Percentiles rank a stretch among this genome's conserved stretches.
Conservation (phyloP, 2,888 invertebrate genomes). For the Hanleya hanleyi region DNA sequence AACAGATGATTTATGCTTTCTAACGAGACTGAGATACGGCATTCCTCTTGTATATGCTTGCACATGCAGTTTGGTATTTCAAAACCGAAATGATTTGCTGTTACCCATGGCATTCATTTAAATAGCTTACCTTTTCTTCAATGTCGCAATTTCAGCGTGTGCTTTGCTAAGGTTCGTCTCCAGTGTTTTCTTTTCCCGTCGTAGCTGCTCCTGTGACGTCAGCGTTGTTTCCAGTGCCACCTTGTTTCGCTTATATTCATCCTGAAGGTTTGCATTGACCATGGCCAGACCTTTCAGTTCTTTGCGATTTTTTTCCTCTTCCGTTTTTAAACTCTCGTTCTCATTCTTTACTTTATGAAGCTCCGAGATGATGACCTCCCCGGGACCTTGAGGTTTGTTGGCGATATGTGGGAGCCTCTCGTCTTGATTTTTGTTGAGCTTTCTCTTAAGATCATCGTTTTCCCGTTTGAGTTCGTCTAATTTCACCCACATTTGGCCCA, state of each 20-base stretch:
- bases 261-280: slow-evolving; percentile 48
- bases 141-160: slow-evolving; percentile 55
- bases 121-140: slow-evolving; percentile 55
- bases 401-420: slow-evolving; percentile 40
- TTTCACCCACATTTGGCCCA: slow-evolving; percentile 68
- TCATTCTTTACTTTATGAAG: slow-evolving; percentile 53
- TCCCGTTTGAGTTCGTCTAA: slow-evolving; percentile 65
- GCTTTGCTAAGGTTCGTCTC: slow-evolving; percentile 49
- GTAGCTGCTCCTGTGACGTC: slow-evolving; percentile 53
- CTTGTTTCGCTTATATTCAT: slow-evolving; percentile 60
- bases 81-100: too few species aligned
- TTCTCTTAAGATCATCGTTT: slow-evolving; percentile 58
- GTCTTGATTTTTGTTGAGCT: slow-evolving; percentile 43
- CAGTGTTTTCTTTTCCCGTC: slow-evolving; percentile 54
- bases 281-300: slow-evolving; percentile 54
- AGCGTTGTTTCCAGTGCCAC: slow-evolving; percentile 58
- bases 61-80: too few species aligned
- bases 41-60: too few species aligned
- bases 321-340: slow-evolving; percentile 48
- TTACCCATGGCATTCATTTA: too few species aligned
- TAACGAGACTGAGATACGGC: too few species aligned
- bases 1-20: too few species aligned
- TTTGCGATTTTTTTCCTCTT: slow-evolving; percentile 54
- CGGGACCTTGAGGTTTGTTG: slow-evolving; percentile 52
- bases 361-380: slow-evolving; percentile 56